Evolutionary conservation across 2,888 invertebrate genomes (phyloP), one percentile per base, ranked within the genome.

Genomic region (Galerucella nymphaeae): DNA sequence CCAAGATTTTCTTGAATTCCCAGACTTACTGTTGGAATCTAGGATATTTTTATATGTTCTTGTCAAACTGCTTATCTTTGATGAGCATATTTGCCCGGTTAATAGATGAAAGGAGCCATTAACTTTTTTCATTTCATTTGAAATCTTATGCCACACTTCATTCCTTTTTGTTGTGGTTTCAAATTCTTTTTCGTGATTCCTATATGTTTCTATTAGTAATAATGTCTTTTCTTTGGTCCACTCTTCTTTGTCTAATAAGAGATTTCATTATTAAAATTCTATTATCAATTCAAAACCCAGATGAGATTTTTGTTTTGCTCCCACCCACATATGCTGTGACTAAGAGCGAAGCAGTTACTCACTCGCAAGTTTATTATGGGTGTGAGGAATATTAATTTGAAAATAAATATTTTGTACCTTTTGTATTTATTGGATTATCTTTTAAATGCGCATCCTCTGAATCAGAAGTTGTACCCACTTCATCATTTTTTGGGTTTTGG

Each of bases 71-170:
- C 63, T 20, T 42, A 71, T 42, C 45, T 67, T 71, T 2, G 67
- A 62, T 42, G 55, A 42, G 48, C 67, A 71, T 48, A 67, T 66
- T 8, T 66, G 71, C 41, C 71, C 71, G 10, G 71, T 66, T 5
- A 55, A 62, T 42, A 10, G 11, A 42, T 42, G 42, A 55, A 14
- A 10, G 63, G 66, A 48, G 18, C 48, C 57, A 23, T 67, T 62
- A 10, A 42, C 10, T 57, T 67, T 11, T 13, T 55, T 23, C 2
- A 67, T 14, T 13, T 18, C 62, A 53, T 66, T 38, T 18, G 66
- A n/a, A 30, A 66, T 66, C 20, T 55, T 30, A 30, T 62, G 42
- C 66, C 66, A 71, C 20, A 53, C 41, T 57, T 71, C 42, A 42
- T 64, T 63, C 55, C 65, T 63, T 66, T 67, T 62, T 10, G 58